phyloP scores from a whole-genome alignment of 2,113 vertebrate genomes.

The Melanerpes aurifrons region DNA sequence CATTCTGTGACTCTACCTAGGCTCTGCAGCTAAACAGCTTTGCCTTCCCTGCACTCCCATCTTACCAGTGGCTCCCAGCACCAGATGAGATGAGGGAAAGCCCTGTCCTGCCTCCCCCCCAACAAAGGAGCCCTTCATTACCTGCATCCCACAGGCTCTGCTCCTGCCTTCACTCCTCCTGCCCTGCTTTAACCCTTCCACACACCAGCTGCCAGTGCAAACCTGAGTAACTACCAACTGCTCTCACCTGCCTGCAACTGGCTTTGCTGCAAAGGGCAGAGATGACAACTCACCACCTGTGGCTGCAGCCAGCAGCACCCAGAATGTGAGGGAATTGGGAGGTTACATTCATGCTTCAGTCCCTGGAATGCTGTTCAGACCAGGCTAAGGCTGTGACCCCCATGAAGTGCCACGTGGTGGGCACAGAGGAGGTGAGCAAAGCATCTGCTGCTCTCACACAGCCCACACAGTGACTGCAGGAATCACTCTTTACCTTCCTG shows the following conservation, averaged over 20 bases:
- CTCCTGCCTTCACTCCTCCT: background rate
- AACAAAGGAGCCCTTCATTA: rapidly evolving
- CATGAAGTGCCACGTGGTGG: rapidly evolving
- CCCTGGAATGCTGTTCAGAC: background rate
- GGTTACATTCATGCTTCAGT: background rate
- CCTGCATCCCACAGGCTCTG: rapidly evolving
- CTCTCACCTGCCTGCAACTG: background rate
- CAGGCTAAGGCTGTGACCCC: background rate
- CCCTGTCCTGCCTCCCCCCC: background rate
- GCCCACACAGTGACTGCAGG: background rate
- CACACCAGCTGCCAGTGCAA: background rate
- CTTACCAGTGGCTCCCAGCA: background rate
- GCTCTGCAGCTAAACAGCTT: background rate
- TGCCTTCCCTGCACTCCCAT: no score
- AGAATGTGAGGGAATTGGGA: background rate
- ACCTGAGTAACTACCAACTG: background rate
- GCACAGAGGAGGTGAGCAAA: background rate
- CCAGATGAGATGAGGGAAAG: rapidly evolving
- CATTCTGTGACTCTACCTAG: no score
- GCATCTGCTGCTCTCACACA: background rate
- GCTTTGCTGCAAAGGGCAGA: background rate
- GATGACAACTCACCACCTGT: rapidly evolving
- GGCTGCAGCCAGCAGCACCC: background rate
- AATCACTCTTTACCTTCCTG: background rate
- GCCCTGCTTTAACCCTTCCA: background rate